Evolutionary conservation across 1,140 invertebrate genomes (phyloP).

Genomic region (Diachasma alloeum): DNA sequence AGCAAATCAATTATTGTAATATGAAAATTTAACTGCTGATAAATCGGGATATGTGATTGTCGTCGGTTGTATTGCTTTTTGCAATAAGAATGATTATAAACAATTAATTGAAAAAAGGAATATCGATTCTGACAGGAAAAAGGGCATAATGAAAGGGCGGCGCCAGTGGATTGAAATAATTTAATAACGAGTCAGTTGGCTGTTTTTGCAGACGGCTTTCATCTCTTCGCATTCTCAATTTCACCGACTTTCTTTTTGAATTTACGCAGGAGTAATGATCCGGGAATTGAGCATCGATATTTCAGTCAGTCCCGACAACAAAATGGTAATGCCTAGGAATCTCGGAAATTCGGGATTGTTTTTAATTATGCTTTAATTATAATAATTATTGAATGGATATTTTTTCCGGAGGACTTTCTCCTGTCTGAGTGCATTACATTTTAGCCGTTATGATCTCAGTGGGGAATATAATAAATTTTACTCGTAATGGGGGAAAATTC

Average conservation of each 20-base stretch:
- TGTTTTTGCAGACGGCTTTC: neutral
- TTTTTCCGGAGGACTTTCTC: neutral
- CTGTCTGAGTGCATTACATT: neutral
- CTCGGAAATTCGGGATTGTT: neutral
- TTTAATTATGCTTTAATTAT: neutral
- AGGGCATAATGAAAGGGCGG: no score
- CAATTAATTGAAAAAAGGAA: no score
- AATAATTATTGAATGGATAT: neutral
- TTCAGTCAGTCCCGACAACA: neutral
- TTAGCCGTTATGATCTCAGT: neutral
- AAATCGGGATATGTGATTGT: no score
- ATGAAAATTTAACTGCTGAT: no score
- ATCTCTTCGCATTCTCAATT: constrained; percentile 46
- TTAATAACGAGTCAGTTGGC: neutral
- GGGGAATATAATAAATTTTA: neutral
- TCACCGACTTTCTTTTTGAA: constrained; percentile 45
- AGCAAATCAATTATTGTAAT: no score
- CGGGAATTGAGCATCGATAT: neutral
- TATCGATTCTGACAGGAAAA: no score
- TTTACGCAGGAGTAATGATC: neutral
- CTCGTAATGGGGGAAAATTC: no score
- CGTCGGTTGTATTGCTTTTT: no score
- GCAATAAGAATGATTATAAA: no score
- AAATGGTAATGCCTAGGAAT: neutral
- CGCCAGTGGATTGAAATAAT: neutral